A percentile compares a stretch with the other conserved stretches of the same genome.
phyloP scores from a whole-genome alignment of 2,888 invertebrate species.

The Alitta virens region DNA sequence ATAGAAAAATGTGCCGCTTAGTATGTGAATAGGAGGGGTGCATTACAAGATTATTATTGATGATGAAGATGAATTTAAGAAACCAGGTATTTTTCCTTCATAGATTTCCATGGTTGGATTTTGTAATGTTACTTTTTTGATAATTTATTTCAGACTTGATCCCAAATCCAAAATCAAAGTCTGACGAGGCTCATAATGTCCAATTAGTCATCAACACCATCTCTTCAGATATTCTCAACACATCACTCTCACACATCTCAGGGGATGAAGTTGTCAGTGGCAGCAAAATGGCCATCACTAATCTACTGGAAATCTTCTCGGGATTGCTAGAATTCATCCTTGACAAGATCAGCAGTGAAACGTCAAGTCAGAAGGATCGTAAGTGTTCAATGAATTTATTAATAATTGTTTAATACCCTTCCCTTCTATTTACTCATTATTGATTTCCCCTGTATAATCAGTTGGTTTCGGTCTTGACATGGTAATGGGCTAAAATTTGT shows the following conservation, averaged over 20 bases:
- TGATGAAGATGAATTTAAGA: too few species aligned
- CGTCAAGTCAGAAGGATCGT: conserved; percentile 6
- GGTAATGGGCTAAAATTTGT: too few species aligned
- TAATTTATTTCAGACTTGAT: conserved; percentile 21
- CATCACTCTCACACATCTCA: conserved; percentile 53
- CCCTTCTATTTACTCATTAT: too few species aligned
- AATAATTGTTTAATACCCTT: too few species aligned
- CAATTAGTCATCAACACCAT: conserved; percentile 53
- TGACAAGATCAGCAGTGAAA: conserved; percentile 49
- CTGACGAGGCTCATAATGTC: conserved; percentile 54
- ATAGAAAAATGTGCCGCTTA: too few species aligned
- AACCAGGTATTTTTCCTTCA: too few species aligned
- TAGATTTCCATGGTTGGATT: background rate
- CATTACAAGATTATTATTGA: too few species aligned
- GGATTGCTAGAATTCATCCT: conserved; percentile 53
- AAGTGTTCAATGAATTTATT: background rate
- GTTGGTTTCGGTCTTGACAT: too few species aligned
- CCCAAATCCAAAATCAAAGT: conserved; percentile 35
- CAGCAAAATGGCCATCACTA: conserved; percentile 40
- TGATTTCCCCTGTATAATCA: background rate
- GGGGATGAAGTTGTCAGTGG: conserved; percentile 47
- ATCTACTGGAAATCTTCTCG: conserved; percentile 52
- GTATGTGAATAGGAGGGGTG: too few species aligned
- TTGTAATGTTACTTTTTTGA: background rate
- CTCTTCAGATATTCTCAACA: conserved; percentile 50